A percentile compares a stretch with the other conserved stretches of the same genome.
These are phyloP conservation scores for Lampris incognitus DNA, from an alignment of 2,113 vertebrate genomes.

Conservation along the genomic window DNA sequence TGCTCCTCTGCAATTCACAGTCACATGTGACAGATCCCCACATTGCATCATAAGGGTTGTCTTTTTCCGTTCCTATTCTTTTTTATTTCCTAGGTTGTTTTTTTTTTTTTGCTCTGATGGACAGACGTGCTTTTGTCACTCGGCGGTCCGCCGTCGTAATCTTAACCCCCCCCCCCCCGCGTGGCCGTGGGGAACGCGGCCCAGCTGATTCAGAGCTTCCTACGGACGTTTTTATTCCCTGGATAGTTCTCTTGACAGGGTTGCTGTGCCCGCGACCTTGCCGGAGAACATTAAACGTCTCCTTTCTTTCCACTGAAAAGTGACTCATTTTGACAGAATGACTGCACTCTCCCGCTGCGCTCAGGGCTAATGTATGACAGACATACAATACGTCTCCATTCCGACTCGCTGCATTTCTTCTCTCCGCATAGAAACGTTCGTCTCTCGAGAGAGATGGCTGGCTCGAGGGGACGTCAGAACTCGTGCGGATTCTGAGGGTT, in stretches of 20 bases:
- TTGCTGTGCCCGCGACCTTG: constrained; percentile 45
- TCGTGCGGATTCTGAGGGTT: too few species aligned
- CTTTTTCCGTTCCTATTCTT: not conserved
- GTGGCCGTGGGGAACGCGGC: too few species aligned
- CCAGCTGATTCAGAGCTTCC: constrained; percentile 38
- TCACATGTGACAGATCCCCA: constrained; percentile 27
- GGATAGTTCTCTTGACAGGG: constrained; percentile 38
- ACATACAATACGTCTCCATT: too few species aligned
- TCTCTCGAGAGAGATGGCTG: too few species aligned
- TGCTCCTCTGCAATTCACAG: constrained; percentile 3
- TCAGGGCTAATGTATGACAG: not conserved
- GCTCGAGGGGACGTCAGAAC: too few species aligned
- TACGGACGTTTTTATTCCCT: constrained; percentile 23
- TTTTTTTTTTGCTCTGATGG: constrained; percentile 21
- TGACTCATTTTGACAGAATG: constrained; percentile 17
- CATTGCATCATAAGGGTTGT: not conserved
- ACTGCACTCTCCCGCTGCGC: constrained; percentile 8
- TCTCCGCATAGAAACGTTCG: too few species aligned
- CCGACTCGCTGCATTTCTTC: too few species aligned
- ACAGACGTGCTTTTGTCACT: not conserved
- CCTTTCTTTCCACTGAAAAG: constrained; percentile 34
- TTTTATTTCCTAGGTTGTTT: not conserved
- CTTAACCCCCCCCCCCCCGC: too few species aligned
- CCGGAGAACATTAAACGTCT: constrained; percentile 24
- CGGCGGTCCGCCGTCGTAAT: too few species aligned